Evolutionary conservation across 2,797 vertebrate species (phyloP).

Genomic region (Cygnus olor): DNA sequence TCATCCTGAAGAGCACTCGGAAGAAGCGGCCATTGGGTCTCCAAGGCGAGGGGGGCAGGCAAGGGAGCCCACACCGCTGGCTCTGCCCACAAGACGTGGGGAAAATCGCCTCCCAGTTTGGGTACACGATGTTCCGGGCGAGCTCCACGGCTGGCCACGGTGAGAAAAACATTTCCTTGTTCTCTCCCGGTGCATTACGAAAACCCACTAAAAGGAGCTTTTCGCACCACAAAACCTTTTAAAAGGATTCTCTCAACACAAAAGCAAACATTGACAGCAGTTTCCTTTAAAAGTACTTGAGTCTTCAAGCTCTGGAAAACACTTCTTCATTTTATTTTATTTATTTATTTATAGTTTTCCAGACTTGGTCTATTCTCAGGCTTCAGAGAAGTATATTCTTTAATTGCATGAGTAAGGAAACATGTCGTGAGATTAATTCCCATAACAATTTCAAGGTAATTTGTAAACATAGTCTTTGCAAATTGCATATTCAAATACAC

Average conservation of each 20-base stretch:
- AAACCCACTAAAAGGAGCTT: slow-evolving; percentile 71
- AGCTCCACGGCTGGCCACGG: not conserved
- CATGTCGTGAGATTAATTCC: slow-evolving; percentile 21
- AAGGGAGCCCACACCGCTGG: not conserved
- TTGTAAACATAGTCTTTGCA: not conserved
- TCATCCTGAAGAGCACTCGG: not conserved
- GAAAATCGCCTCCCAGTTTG: not conserved
- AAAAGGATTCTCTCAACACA: slow-evolving; percentile 60
- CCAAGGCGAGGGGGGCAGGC: not conserved
- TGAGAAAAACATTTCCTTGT: slow-evolving; percentile 68
- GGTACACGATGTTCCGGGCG: not conserved
- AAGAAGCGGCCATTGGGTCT: not conserved
- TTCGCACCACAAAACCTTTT: slow-evolving; percentile 70
- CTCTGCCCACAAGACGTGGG: accelerated
- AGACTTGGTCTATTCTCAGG: not conserved
- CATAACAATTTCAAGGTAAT: not conserved
- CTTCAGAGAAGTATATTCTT: slow-evolving; percentile 13
- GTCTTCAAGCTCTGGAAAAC: slow-evolving; percentile 20
- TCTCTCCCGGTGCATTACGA: slow-evolving; percentile 51
- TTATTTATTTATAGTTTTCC: not conserved
- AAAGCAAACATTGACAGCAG: slow-evolving; percentile 26
- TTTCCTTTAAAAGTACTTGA: slow-evolving; percentile 35
- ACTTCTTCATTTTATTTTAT: not conserved
- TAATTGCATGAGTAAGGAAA: slow-evolving; percentile 37
- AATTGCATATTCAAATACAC: not conserved